Percentiles rank a stretch among this genome's conserved stretches.
Conservation (phyloP, 2,113 vertebrate genomes). For the Pelmatolapia mariae region DNA sequence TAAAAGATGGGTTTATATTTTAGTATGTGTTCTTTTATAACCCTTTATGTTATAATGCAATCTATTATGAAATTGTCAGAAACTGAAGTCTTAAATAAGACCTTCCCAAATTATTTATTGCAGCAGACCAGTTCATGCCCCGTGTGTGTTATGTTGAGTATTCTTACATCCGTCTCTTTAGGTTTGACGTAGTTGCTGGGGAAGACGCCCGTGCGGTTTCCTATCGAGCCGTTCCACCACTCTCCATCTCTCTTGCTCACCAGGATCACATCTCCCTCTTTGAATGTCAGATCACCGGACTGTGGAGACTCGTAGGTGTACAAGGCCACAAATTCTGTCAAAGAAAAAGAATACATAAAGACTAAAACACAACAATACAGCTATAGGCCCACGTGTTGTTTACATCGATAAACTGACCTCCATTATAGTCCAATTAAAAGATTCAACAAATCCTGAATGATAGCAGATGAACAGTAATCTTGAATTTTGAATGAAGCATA, state of each 20-base stretch:
- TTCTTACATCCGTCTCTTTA: constrained; percentile 86
- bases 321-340: constrained; percentile 87
- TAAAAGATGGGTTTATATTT: neutral
- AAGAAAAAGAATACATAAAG: neutral
- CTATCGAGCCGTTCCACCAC: constrained; percentile 92
- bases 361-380: neutral
- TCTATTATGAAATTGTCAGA: neutral
- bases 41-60: neutral
- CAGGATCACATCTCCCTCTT: constrained; percentile 85
- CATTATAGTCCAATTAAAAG: neutral
- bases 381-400: neutral
- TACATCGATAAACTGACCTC: neutral
- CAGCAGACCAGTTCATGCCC: neutral
- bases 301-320: constrained; percentile 90
- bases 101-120: neutral
- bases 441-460: neutral
- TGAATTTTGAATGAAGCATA: neutral
- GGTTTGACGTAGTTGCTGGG: constrained; percentile 93
- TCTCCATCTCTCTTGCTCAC: constrained; percentile 91
- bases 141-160: neutral
- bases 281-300: constrained; percentile 84
- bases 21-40: neutral
- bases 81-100: neutral
- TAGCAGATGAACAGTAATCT: neutral
- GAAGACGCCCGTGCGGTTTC: constrained; percentile 83